Conservation (phyloP, 2,888 invertebrate genomes). For the Acrocera orbiculus region DNA sequence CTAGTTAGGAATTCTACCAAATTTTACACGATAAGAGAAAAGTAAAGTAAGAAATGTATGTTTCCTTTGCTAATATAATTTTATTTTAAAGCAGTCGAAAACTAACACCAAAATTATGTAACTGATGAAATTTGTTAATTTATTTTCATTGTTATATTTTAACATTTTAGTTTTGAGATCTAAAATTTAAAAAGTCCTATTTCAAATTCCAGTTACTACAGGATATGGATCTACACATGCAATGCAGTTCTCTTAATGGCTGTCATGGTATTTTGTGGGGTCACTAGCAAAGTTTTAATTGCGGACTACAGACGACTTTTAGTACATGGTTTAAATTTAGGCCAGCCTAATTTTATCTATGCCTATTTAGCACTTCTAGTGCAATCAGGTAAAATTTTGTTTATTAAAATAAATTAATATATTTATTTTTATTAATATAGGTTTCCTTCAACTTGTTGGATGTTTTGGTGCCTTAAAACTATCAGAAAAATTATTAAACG, state of each 20-base stretch:
- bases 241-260: conserved; percentile 72
- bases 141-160: too few species aligned
- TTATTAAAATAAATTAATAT: conserved; percentile 1
- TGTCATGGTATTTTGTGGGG: conserved; percentile 61
- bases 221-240: conserved; percentile 85
- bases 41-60: too few species aligned
- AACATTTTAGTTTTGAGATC: too few species aligned
- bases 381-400: conserved; percentile 37
- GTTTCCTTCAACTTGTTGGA: conserved; percentile 54
- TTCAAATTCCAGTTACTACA: conserved; percentile 45
- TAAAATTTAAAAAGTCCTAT: too few species aligned
- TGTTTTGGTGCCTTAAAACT: conserved; percentile 66
- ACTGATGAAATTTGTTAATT: too few species aligned
- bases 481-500: conserved; percentile 62
- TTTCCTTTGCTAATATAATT: too few species aligned
- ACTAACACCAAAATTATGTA: too few species aligned
- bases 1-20: too few species aligned
- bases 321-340: conserved; percentile 54
- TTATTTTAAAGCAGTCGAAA: too few species aligned
- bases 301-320: conserved; percentile 53
- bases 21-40: too few species aligned
- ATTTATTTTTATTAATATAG: conserved; percentile 15
- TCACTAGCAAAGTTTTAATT: conserved; percentile 50
- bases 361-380: conserved; percentile 65
- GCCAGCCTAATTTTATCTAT: conserved; percentile 69